Evolutionary conservation across 2,797 vertebrate genomes (phyloP).

Genomic region (Rhadinocentrus ornatus): DNA sequence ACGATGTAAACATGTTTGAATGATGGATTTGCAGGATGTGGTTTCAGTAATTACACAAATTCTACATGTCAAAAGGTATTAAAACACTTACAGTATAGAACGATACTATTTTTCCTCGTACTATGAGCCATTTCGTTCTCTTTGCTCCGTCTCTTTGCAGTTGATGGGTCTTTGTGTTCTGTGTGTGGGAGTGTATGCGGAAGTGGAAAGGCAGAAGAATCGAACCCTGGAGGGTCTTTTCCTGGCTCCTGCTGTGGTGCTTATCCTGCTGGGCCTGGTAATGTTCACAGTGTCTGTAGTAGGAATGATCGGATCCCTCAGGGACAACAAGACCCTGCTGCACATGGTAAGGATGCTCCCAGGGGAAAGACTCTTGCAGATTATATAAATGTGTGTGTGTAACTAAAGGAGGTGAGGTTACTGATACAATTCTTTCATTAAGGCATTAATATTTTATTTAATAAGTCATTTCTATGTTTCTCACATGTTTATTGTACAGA

Average conservation of each 20-base stretch:
- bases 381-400: neutral
- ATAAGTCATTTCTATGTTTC: neutral
- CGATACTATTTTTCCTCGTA: neutral
- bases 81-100: too few species aligned
- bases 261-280: conserved; percentile 88
- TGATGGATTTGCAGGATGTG: too few species aligned
- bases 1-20: too few species aligned
- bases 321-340: conserved; percentile 90
- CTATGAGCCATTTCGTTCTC: neutral
- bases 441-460: too few species aligned
- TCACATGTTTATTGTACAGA: neutral
- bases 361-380: neutral
- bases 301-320: conserved; percentile 91
- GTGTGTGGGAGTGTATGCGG: conserved; percentile 89
- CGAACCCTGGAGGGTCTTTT: conserved; percentile 91
- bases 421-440: neutral
- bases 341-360: conserved; percentile 81
- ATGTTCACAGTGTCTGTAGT: conserved; percentile 91
- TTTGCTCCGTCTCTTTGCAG: conserved; percentile 60
- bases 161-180: conserved; percentile 88
- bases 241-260: conserved; percentile 89
- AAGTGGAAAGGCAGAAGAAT: conserved; percentile 90
- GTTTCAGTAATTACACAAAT: too few species aligned
- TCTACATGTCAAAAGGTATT: too few species aligned
- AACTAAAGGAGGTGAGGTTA: neutral